A percentile compares a stretch with the other conserved stretches of the same genome.
Evolutionary conservation across 2,888 invertebrate species (phyloP).

Genomic region (Crocallis elinguaria): DNA sequence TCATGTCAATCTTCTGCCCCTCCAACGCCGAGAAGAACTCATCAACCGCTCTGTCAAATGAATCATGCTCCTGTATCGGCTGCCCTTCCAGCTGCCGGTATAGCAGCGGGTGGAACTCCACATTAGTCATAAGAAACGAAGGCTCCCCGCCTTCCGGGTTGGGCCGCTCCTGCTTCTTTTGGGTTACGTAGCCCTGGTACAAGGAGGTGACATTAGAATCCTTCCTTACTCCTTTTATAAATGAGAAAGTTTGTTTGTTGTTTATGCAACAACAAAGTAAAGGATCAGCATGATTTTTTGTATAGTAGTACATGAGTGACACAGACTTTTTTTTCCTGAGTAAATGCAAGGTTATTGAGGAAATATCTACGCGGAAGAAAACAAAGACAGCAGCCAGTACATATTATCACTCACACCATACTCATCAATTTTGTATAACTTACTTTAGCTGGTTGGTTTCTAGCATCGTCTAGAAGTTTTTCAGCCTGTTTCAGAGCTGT

Average conservation of each 20-base stretch:
- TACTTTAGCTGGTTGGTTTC: constrained; percentile 84
- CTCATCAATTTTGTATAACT: too few species aligned
- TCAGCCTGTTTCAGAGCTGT: constrained; percentile 89
- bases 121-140: constrained; percentile 89
- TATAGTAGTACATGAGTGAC: too few species aligned
- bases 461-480: constrained; percentile 84
- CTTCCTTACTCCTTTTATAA: too few species aligned
- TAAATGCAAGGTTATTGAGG: too few species aligned
- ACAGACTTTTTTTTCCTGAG: too few species aligned
- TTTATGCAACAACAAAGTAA: too few species aligned
- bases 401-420: too few species aligned
- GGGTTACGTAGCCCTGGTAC: constrained; percentile 91
- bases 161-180: constrained; percentile 91
- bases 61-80: constrained; percentile 87
- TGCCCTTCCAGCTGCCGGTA: constrained; percentile 89
- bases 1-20: constrained; percentile 97
- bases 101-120: constrained; percentile 97
- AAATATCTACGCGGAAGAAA: too few species aligned
- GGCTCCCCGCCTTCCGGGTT: constrained; percentile 72
- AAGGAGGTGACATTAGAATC: neutral
- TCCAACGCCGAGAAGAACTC: constrained; percentile 98
- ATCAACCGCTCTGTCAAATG: constrained; percentile 95
- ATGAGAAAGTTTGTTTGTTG: too few species aligned
- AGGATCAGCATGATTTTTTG: too few species aligned
- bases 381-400: too few species aligned